Base-by-base conservation (phyloP, 2,113 vertebrate genomes). In the Triplophysa dalaica region DNA sequence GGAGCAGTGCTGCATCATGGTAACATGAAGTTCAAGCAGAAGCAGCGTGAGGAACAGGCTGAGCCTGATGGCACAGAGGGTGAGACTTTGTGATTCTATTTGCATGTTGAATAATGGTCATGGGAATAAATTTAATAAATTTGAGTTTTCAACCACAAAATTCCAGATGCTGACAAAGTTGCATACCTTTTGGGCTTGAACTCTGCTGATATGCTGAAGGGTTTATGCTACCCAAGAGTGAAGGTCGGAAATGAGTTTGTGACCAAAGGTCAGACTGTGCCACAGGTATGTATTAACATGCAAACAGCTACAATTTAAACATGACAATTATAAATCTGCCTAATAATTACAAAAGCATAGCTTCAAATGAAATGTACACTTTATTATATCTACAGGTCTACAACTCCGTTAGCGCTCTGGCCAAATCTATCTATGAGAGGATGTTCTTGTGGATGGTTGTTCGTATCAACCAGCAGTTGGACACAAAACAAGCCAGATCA, bases 371-470 rank as follows among this genome's bases (percentile, higher is more conserved):
- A 24, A 24, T 24, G 24, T 24, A 24, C 5, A 3, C 50, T 26
- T 12, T 63, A 13, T 74, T 74, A 19, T 61, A 8, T 16, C 45
- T 75, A n/a, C n/a, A 91, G 90, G 89, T 91, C 10, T 26, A 69
- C 9, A 91, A 91, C 75, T 78, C 90, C 41, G 89, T 90, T n/a
- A 60, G 81, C 38, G 89, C 90, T 21, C 80, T 91, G 82, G 83
- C 86, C 80, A 91, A 90, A 83, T 89, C 90, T 38, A 87, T 91
- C 84, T 91, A 91, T 89, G 90, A 91, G 78, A 91, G 80, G 83
- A 91, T 91, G 90, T 91, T 91, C 85, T 89, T 91, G 90, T 90
- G 89, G 89, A 91, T 90, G 89, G 89, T 91, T 78, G 13, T 90
- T 64, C 86, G 88, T 82, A 90, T 90, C 86, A 91, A 91, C 85